Evolutionary conservation across 2,888 invertebrate species (phyloP).

Genomic region (Theristus sp.): DNA sequence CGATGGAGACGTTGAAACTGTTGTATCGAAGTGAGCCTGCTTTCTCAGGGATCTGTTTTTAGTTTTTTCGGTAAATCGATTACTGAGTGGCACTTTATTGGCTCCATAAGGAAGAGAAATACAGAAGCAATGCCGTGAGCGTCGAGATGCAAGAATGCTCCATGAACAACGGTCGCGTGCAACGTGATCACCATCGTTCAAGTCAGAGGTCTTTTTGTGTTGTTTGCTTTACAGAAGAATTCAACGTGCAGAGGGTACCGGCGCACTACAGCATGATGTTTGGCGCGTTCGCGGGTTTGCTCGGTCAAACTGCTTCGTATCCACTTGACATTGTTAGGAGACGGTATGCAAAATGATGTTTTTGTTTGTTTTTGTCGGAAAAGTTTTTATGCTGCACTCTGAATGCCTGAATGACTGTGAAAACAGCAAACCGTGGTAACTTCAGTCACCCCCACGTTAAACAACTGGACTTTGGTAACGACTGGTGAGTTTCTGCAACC

Average conservation of each 20-base stretch:
- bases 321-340: constrained; percentile 78
- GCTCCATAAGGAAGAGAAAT: too few relatives aligned
- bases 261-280: constrained; percentile 46
- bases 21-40: constrained; percentile 46
- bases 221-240: constrained; percentile 6
- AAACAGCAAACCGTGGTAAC: too few relatives aligned
- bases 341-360: constrained; percentile 7
- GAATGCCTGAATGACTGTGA: too few relatives aligned
- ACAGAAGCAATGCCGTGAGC: too few relatives aligned
- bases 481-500: too few relatives aligned
- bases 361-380: neutral
- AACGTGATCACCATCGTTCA: too few relatives aligned
- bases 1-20: constrained; percentile 78
- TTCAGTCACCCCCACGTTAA: too few relatives aligned
- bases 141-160: too few relatives aligned
- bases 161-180: too few relatives aligned
- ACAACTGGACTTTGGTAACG: too few relatives aligned
- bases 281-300: constrained; percentile 74
- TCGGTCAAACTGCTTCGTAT: constrained; percentile 86
- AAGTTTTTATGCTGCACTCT: too few relatives aligned
- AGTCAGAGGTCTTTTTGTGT: neutral
- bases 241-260: neutral
- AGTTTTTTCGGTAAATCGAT: neutral
- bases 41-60: neutral
- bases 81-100: too few relatives aligned